Base-by-base conservation (phyloP, 1,140 invertebrate genomes). In the Euschistus heros region DNA sequence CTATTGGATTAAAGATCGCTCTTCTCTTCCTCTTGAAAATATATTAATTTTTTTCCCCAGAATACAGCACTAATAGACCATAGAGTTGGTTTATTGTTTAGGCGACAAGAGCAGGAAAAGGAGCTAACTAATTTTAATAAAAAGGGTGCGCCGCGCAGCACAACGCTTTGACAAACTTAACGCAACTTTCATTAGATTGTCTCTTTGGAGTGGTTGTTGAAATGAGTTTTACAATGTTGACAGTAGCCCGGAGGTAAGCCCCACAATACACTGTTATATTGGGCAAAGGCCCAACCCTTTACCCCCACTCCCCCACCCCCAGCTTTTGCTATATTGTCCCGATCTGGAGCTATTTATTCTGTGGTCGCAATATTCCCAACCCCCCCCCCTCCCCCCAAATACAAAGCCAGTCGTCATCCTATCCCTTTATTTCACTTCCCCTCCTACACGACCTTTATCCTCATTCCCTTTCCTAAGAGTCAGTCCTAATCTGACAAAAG, bases 251-350 rank as follows among this genome's bases (percentile, higher is more conserved):
- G 64, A 65, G 60, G 65, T 66, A 66, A 66, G 65, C 59, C 65
- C 59, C 52, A 65, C 64, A 65, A 65, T 65, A 65, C 64, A 65
- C 64, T 65, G 64, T 65, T 65, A 65, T 65, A 65, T 65, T 65
- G 64, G 64, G 64, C 55, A 60, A 60, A 60, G 52, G 64, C 54
- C 37, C 18, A 57, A 24, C 54, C 54, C 54, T 57, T 57, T 52
- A 55, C 46, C 22, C 62, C 52, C 27, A 55, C 63, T 46, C 52
- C 63, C 24, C 22, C 52, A 22, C 33, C 55, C 42, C 24, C 52
- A 47, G 63, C 47, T 64, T 64, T 64, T 30, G 63, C 54, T 65
- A 65, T 65, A 65, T 65, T 59, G 64, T 65, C 64, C 64, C 59
- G 64, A 65, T 65, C 64, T 60, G 26, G 62, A n/a, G 42, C 65